phyloP scores from a whole-genome alignment of 2,113 vertebrate genomes.

The Nyctereutes procyonoides region DNA sequence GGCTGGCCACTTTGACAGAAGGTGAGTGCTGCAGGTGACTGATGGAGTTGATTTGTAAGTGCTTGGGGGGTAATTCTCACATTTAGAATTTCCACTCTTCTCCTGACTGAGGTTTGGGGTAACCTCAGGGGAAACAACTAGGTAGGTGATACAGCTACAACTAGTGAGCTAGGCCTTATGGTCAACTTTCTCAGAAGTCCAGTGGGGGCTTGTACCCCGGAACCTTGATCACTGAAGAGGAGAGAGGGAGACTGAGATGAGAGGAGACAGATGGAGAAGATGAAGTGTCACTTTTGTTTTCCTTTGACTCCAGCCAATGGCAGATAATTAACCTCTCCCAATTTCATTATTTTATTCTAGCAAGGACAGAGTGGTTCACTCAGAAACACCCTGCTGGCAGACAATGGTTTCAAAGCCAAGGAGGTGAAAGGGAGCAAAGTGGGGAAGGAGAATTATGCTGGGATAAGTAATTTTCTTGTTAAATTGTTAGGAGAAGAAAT shows the following conservation, averaged over 20 bases:
- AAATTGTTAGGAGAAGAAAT: not conserved
- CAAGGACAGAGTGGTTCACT: not conserved
- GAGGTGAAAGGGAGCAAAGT: not conserved
- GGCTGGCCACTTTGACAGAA: not conserved
- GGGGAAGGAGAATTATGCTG: not conserved
- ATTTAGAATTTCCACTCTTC: not conserved
- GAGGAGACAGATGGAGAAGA: conserved; percentile 5
- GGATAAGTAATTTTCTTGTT: conserved; percentile 37
- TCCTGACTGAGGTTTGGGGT: not conserved
- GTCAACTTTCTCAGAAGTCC: not conserved
- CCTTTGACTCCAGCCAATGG: not conserved
- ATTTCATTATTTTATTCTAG: conserved; percentile 44
- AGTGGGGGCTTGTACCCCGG: not conserved
- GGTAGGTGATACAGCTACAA: not conserved
- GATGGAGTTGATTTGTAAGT: not conserved
- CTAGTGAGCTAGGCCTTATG: not conserved
- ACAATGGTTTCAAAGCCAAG: conserved; percentile 61
- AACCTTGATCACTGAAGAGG: not conserved
- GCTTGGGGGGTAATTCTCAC: not conserved
- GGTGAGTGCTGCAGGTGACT: no score
- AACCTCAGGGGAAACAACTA: not conserved
- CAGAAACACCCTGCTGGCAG: conserved; percentile 39
- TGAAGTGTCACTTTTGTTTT: not conserved
- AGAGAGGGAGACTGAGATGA: not conserved
- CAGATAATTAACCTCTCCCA: conserved; percentile 65